A percentile compares a stretch with the other conserved stretches of the same genome.
phyloP scores from a whole-genome alignment of 2,113 vertebrate species.

The Paradisaea rubra region DNA sequence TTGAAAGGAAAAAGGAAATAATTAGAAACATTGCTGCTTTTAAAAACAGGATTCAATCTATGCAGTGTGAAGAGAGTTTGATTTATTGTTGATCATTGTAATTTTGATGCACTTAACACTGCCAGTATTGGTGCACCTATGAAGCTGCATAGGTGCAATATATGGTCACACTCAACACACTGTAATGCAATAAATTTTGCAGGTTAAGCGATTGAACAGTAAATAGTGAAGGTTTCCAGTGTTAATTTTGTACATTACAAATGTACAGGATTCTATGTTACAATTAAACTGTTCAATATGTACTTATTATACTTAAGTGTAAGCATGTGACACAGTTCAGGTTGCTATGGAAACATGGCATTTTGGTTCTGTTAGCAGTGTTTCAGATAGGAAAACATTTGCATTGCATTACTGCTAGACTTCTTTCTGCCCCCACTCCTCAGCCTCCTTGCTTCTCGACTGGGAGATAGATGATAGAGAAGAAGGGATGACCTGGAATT shows the following conservation, averaged over 20 bases:
- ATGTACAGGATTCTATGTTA: background rate
- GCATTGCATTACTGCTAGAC: background rate
- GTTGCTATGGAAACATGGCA: conserved; percentile 47
- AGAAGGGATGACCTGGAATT: background rate
- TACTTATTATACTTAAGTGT: background rate
- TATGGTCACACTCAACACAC: background rate
- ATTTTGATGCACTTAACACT: background rate
- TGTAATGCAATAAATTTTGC: background rate
- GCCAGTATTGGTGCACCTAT: background rate
- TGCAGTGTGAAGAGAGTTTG: background rate
- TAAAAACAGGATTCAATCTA: background rate
- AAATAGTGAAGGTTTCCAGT: background rate
- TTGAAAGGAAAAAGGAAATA: background rate
- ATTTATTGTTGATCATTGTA: background rate
- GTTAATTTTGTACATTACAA: background rate
- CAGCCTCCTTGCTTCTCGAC: background rate
- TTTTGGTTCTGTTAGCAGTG: background rate
- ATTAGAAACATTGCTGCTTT: background rate
- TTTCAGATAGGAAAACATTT: background rate
- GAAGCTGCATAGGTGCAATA: background rate
- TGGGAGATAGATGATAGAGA: background rate
- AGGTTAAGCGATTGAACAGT: background rate
- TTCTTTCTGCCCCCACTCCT: background rate
- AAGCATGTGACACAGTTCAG: background rate
- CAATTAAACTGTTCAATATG: background rate